Evolutionary conservation across 2,113 vertebrate genomes (phyloP).

Genomic region (Nerophis ophidion): DNA sequence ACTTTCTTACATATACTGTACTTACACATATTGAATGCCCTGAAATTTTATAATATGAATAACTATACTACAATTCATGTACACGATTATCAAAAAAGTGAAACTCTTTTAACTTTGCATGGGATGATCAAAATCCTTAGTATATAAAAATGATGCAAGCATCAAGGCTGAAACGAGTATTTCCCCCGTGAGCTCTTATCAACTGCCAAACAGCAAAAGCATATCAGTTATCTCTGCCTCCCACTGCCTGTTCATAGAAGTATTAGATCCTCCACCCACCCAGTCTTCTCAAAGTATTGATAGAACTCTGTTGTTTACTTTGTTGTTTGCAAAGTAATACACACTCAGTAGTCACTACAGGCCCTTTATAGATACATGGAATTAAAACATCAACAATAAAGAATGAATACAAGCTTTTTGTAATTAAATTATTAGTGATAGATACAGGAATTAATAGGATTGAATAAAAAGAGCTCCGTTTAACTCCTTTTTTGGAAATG

Average conservation of each 20-base stretch:
- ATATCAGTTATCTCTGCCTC: constrained; percentile 37
- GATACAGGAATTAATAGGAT: too few species aligned
- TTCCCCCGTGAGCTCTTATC: constrained; percentile 45
- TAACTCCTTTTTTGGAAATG: too few species aligned
- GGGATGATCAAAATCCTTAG: constrained; percentile 20
- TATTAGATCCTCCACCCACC: constrained; percentile 35
- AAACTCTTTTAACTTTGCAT: neutral
- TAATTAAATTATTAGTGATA: neutral
- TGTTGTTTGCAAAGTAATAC: constrained; percentile 24
- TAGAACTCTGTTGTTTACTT: constrained; percentile 35
- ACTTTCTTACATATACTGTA: too few species aligned
- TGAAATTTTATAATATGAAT: too few species aligned
- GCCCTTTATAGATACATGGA: constrained; percentile 26
- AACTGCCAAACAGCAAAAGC: constrained; percentile 43
- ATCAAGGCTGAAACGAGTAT: constrained; percentile 16
- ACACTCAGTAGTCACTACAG: constrained; percentile 14
- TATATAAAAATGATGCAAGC: constrained; percentile 10
- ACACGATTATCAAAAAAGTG: constrained; percentile 2
- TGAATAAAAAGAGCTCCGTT: too few species aligned
- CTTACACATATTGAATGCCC: too few species aligned
- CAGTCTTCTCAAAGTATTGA: constrained; percentile 28
- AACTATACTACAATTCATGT: neutral
- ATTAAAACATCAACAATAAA: constrained; percentile 22
- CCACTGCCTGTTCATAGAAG: constrained; percentile 25
- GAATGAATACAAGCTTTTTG: constrained; percentile 35